Base-by-base conservation (phyloP, 2,113 vertebrate species). In the Etheostoma spectabile region DNA sequence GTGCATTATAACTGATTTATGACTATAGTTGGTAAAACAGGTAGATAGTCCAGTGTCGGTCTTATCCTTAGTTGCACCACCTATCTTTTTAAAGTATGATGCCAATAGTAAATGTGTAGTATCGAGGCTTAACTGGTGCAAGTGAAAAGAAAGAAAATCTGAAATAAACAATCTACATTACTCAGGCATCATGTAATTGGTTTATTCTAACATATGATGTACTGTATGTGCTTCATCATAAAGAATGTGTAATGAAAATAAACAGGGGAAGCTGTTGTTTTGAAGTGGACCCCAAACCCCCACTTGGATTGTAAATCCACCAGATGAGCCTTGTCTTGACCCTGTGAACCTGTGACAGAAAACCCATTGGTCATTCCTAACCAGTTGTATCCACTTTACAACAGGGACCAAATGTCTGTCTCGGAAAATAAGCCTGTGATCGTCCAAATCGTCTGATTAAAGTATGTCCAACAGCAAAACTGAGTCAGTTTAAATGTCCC, bases 301-400 rank as follows among this genome's bases (percentile, higher is more conserved):
- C 85, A 71, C 60, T 42, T 87, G 84, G 75, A 81, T 77, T 78
- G 72, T 86, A 85, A 88, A 89, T 91, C 82, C 73, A 79, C 76
- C 6, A 56, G 24, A 74, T 65, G 67, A 82, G 83, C 79, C 78
- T 82, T 66, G 60, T 85, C 80, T 59, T 79, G 86, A 86, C 84
- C 78, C 18, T 63, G 60, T 68, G 84, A 88, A 63, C 82, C 70
- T 67, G 72, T 61, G 80, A 76, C 80, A 80, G 67, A 62, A 66
- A 82, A 86, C 65, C 78, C 76, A 85, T 84, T 85, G 75, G 69
- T 80, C 90, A 90, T 88, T 82, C 91, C 66, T 42, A 73, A 74
- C 60, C 63, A 60, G 57, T 78, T 55, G 64, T 62, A 57, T 86
- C 63, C 77, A 82, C 57, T 79, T 70, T 33, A 77, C 12, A 70